A percentile compares a stretch with the other conserved stretches of the same genome.
phyloP scores from a whole-genome alignment of 2,113 vertebrate species.

The Crotalus tigris region DNA sequence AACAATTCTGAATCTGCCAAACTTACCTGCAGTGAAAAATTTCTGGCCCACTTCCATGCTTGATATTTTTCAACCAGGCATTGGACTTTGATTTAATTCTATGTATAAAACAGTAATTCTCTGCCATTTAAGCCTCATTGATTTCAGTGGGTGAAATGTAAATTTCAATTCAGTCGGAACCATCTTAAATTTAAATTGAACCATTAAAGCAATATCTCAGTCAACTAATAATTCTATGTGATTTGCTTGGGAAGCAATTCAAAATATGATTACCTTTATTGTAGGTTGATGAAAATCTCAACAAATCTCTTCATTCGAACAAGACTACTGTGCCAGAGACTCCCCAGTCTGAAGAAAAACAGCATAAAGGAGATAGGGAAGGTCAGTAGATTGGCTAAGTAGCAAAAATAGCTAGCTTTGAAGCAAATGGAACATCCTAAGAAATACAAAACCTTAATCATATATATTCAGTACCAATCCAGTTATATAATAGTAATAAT shows the following conservation, averaged over 20 bases:
- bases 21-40: background rate
- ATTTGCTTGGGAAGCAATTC: accelerated
- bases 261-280: conserved; percentile 20
- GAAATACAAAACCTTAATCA: background rate
- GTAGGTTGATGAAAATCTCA: conserved; percentile 33
- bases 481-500: background rate
- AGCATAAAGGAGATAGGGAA: background rate
- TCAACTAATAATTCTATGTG: background rate
- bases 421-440: background rate
- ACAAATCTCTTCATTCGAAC: conserved; percentile 17
- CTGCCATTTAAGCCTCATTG: background rate
- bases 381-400: background rate
- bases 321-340: background rate
- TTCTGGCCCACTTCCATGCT: background rate
- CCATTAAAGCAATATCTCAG: accelerated
- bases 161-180: background rate
- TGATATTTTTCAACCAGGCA: background rate
- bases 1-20: background rate
- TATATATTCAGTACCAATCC: background rate
- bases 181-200: background rate
- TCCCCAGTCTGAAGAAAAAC: background rate
- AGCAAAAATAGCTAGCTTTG: background rate
- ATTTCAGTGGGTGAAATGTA: background rate
- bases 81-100: background rate
- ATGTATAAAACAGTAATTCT: background rate